Base-by-base conservation (phyloP, 2,888 invertebrate genomes). In the Aphrophora alni region DNA sequence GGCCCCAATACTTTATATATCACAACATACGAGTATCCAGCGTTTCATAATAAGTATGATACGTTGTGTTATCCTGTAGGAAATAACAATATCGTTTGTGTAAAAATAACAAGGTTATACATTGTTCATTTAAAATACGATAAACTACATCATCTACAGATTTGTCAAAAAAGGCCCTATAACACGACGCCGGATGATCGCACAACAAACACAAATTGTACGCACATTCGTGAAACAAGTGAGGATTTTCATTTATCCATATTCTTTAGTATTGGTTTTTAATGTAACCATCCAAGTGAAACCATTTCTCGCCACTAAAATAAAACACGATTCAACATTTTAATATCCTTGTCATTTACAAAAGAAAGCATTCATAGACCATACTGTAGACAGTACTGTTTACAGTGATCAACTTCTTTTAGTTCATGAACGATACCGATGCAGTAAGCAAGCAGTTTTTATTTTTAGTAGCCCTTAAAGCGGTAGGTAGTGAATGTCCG, bases 141-240 rank as follows among this genome's bases (percentile, higher is more conserved):
- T 70, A 70, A 70, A 70, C n/a, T 24, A 24, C n/a, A 24, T 21
- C 70, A 70, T 70, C 70, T 24, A 70, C 21, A 70, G 70, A 70
- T 24, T 70, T 70, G 70, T 70, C 70, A 70, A 70, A 70, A 70
- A 70, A 24, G 70, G 4, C 70, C 70, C 3, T 70, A 70, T 24
- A 25, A 70, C 21, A 24, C 25, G 24, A 70, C 70, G 26, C 70
- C 70, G 17, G 25, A 24, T 1, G 25, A 70, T 70, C 25, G 70
- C 70, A 70, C 70, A 70, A 12, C 70, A 70, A n/a, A 70, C 70
- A 70, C 8, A 1, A 24, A 70, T 70, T 70, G 8, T 70, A 70
- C 25, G n/a, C 8, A 21, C 24, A 21, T 24, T 70, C 17, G 17
- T 68, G 68, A 68, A 68, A 68, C 68, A 10, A n/a, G 24, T 68